Conservation (phyloP, 1,140 invertebrate genomes). For the Elysia chlorotica region DNA sequence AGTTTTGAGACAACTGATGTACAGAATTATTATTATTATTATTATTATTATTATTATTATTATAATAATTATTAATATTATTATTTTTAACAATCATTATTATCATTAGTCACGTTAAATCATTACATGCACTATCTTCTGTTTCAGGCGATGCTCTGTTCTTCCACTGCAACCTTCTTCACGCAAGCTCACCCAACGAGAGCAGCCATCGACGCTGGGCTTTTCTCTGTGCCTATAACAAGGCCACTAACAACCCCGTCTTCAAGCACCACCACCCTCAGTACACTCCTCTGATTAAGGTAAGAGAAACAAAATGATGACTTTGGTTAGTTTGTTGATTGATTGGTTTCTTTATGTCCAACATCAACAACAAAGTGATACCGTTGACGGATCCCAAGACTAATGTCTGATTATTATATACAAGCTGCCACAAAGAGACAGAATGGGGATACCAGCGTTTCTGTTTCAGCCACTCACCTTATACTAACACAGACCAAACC, state of each 20-base stretch:
- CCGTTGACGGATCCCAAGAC: neutral
- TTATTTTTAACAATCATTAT: too few relatives aligned
- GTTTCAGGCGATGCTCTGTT: slow-evolving; percentile 46
- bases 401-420: neutral
- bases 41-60: too few relatives aligned
- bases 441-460: too few relatives aligned
- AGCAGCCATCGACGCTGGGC: slow-evolving; percentile 46
- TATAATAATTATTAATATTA: too few relatives aligned
- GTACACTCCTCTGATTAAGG: slow-evolving; percentile 45
- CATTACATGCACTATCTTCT: too few relatives aligned
- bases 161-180: slow-evolving; percentile 50
- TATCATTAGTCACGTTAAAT: too few relatives aligned
- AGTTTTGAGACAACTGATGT: too few relatives aligned
- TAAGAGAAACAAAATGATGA: slow-evolving; percentile 7
- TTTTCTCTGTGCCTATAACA: slow-evolving; percentile 46
- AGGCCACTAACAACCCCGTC: slow-evolving; percentile 43
- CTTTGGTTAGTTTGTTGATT: neutral
- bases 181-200: slow-evolving; percentile 44
- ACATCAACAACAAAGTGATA: neutral
- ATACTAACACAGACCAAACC: neutral
- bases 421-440: neutral
- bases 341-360: neutral
- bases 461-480: too few relatives aligned
- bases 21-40: too few relatives aligned
- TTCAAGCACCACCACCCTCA: slow-evolving; percentile 45